Conservation (phyloP, 2,888 invertebrate genomes). For the Caenorhabditis afra region DNA sequence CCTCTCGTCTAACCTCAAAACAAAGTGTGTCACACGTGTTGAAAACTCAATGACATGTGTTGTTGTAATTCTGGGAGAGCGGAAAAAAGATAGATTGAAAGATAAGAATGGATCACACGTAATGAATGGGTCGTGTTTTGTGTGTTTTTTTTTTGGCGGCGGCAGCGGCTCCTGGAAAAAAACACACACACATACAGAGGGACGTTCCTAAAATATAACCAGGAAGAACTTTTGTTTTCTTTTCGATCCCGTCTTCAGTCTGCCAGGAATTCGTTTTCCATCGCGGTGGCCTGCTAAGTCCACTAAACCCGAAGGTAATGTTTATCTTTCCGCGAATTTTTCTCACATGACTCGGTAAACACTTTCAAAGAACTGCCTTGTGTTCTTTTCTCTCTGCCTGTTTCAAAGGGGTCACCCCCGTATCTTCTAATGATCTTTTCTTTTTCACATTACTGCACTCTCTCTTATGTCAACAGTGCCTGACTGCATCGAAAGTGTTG, state of each 20-base stretch:
- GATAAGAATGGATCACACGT: not conserved
- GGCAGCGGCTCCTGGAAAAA: too few species aligned
- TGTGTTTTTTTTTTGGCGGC: too few species aligned
- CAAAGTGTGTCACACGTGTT: conserved; percentile 29
- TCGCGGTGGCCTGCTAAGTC: too few species aligned
- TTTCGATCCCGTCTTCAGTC: too few species aligned
- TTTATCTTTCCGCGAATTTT: too few species aligned
- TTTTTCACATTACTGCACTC: not conserved
- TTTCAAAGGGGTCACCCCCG: not conserved
- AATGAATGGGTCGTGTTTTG: not conserved
- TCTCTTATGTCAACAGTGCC: not conserved
- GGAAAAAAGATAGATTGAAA: not conserved
- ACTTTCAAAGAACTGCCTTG: not conserved
- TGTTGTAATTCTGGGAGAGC: conserved; percentile 3
- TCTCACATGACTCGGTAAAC: not conserved
- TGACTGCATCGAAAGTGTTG: not conserved
- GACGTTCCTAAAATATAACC: too few species aligned
- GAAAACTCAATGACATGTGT: conserved; percentile 36
- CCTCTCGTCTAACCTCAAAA: conserved; percentile 27
- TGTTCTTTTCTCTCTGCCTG: not conserved
- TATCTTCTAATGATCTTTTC: not conserved
- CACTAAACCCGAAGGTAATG: too few species aligned
- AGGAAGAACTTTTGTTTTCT: too few species aligned
- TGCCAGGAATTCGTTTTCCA: too few species aligned
- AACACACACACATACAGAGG: too few species aligned